phyloP scores from a whole-genome alignment of 2,797 vertebrate species.

The Siniperca undulata region DNA sequence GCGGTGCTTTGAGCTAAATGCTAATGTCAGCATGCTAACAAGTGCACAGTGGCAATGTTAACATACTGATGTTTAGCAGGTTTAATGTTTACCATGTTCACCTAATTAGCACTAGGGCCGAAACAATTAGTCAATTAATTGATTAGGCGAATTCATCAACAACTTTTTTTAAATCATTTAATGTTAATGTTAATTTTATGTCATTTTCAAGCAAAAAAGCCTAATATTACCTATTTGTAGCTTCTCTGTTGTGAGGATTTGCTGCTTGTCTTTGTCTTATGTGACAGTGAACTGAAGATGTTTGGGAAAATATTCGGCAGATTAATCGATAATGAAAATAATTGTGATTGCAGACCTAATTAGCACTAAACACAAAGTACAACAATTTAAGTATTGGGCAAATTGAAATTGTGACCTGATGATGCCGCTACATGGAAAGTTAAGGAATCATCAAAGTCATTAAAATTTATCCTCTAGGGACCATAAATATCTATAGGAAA shows the following conservation, averaged over 20 bases:
- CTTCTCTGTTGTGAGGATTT: too few relatives aligned
- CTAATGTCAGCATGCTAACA: background rate
- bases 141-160: background rate
- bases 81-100: background rate
- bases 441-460: background rate
- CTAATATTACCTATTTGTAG: too few relatives aligned
- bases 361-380: background rate
- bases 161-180: background rate
- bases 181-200: background rate
- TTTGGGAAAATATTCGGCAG: background rate
- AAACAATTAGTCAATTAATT: background rate
- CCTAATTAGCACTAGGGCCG: background rate
- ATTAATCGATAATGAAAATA: background rate
- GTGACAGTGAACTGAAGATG: background rate
- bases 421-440: background rate
- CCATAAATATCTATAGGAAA: background rate
- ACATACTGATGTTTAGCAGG: background rate
- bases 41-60: background rate
- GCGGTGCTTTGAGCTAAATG: background rate
- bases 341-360: background rate
- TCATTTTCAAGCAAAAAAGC: background rate
- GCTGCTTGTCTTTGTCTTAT: too few relatives aligned
- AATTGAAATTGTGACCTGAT: background rate
- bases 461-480: background rate
- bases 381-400: background rate